Evolutionary conservation across 2,888 invertebrate species (phyloP), one percentile per base, ranked within the genome.

Genomic region (Palloptera scutellata): DNA sequence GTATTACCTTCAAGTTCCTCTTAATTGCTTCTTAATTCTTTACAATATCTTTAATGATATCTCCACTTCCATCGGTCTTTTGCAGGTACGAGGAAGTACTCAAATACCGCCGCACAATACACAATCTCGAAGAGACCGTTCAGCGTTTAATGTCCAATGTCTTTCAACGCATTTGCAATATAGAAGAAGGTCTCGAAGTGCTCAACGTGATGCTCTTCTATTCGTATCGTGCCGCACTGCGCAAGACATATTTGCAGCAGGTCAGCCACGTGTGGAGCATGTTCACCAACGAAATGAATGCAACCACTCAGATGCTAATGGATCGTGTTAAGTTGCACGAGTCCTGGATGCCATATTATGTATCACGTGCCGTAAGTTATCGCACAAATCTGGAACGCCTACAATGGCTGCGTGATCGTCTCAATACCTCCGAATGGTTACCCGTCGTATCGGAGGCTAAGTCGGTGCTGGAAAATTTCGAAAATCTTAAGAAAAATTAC

Each of bases 81-180:
- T 45, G 12, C 41, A 76, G 76, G 75, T 80, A 82, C 20, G 74
- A 75, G 4, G 77, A 81, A 68, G 79, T 78, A 30, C 66, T 80
- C 1, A 75, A 74, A 51, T 90, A 89, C 76, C 85, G 88, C 0
- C 80, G 81, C 4, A 84, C 86, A 13, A 83, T 89, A 19, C 86
- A 86, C 64, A 86, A 87, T 65, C 77, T 90, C 63, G 89, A 93
- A 88, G 88, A 93, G 73, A 92, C 93, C 73, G 90, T 95, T 73
- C 93, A 95, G 81, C 95, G 95, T 79, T 86, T 95, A 9, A 90
- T 94, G 52, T 89, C 91, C 58, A 88, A 90, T 0, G 91, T 93
- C 0, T 96, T 96, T 79, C 91, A 91, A 73, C 89, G 90, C 9
- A 89, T 94, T 9, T 91, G 90, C 62, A 93, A 93, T 73, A 89